These are phyloP conservation scores for Molanna angustata DNA, from an alignment of 2,888 invertebrate genomes.

Conservation along the genomic window DNA sequence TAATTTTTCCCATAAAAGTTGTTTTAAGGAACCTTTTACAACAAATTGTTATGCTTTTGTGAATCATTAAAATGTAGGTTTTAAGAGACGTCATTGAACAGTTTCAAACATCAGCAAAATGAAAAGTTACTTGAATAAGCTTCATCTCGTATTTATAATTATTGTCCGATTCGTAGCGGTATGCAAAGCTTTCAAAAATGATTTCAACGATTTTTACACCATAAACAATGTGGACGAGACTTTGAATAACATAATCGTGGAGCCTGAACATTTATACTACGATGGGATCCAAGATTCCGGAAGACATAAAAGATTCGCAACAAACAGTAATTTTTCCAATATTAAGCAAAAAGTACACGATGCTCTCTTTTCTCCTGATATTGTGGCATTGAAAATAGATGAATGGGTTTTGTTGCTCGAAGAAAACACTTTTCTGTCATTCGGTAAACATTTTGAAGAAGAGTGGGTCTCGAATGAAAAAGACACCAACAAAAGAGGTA, in stretches of 20 bases:
- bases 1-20: too few species aligned
- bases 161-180: too few species aligned
- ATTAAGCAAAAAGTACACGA: conserved; percentile 8
- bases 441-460: conserved; percentile 24
- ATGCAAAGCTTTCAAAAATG: not conserved
- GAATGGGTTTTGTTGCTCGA: conserved; percentile 30
- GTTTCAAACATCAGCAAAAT: too few species aligned
- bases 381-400: conserved; percentile 24
- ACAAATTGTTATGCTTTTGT: too few species aligned
- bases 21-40: too few species aligned
- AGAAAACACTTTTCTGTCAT: conserved; percentile 24
- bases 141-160: too few species aligned
- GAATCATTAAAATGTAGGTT: too few species aligned
- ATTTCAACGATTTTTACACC: conserved; percentile 14
- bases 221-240: conserved; percentile 12
- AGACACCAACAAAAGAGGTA: conserved; percentile 1
- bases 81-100: too few species aligned
- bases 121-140: too few species aligned
- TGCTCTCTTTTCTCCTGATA: conserved; percentile 8
- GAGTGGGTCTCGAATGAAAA: conserved; percentile 15
- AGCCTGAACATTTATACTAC: conserved; percentile 15
- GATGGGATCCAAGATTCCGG: conserved; percentile 1
- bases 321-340: conserved; percentile 6
- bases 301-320: conserved; percentile 18
- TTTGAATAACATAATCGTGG: conserved; percentile 26